These are phyloP conservation scores for Poeciliopsis turneri DNA, from an alignment of 2,797 vertebrate species.

Conservation along the genomic window DNA sequence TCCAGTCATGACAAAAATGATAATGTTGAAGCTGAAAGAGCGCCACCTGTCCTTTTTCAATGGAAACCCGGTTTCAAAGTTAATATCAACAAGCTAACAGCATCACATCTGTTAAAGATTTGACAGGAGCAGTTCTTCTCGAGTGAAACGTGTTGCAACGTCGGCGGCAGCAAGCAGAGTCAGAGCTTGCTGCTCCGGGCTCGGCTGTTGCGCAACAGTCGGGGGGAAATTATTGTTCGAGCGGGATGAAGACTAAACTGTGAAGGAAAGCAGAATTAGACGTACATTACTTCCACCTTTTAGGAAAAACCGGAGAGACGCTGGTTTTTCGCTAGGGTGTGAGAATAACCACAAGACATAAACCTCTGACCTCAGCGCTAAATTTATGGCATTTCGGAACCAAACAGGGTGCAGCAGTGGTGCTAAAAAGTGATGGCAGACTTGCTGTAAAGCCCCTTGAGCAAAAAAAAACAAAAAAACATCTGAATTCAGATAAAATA, in stretches of 20 bases:
- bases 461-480: neutral
- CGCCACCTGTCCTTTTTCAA: no score
- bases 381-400: neutral
- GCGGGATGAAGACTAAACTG: neutral
- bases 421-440: neutral
- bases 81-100: neutral
- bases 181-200: neutral
- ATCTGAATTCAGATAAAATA: slow-evolving; percentile 6
- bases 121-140: neutral
- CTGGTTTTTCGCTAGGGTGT: neutral
- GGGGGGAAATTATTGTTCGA: no score
- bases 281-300: neutral
- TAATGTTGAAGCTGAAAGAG: neutral
- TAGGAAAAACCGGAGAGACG: neutral
- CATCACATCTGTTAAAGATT: neutral
- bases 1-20: no score
- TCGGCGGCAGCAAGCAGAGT: neutral
- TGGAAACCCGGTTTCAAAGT: neutral
- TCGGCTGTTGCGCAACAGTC: neutral
- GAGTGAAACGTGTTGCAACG: neutral
- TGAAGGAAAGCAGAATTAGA: neutral
- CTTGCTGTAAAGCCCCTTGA: slow-evolving; percentile 4
- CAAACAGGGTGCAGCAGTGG: neutral
- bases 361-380: neutral
- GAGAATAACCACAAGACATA: neutral